Evolutionary conservation across 1,140 invertebrate genomes (phyloP), one percentile per base, ranked within the genome.

Genomic region (Drosophila grimshawi): DNA sequence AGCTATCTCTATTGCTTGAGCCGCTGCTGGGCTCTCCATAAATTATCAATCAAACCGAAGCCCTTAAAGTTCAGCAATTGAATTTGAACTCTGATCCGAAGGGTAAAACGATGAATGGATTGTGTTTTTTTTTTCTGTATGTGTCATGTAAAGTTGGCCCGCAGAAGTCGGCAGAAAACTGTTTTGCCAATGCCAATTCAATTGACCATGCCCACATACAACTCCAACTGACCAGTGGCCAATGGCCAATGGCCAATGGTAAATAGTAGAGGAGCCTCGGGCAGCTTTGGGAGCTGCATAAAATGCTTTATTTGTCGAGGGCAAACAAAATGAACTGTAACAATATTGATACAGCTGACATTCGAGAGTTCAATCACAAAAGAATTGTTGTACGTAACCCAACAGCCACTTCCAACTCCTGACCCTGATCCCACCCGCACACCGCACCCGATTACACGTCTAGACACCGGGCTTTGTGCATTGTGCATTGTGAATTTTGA

Each of bases 321-420:
- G 72, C 78, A 85, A 89, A 89, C 86, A 89, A 89, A 89, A 85
- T 89, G 81, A 89, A 90, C 85, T 89, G 80, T 73, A 90, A 81
- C 85, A 89, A 89, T 89, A 81, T 89, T 89, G 85, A 81, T 89
- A 85, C 85, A 89, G 81, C 85, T 89, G 85, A 72, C 86, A 85
- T 76, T 76, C 62, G 49, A 68, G 85, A 55, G 49, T 68, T 65
- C 66, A 51, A 46, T 74, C 63, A 83, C 80, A 88, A 88, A 83
- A 64, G 83, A 78, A 88, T 83, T 88, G 76, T 78, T 68, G 52
- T 55, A 53, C 72, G 39, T 43, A 39, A 71, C 41, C 37, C 55
- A 35, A 46, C 59, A 27, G 7, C 49, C 27, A 55, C 46, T 51
- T 56, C n/a, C 19, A 43, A 60, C 39, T 39, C 19, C 29, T 8